A percentile compares a stretch with the other conserved stretches of the same genome.
Conservation (phyloP, 1,140 invertebrate genomes). For the Vanessa tameamea region DNA sequence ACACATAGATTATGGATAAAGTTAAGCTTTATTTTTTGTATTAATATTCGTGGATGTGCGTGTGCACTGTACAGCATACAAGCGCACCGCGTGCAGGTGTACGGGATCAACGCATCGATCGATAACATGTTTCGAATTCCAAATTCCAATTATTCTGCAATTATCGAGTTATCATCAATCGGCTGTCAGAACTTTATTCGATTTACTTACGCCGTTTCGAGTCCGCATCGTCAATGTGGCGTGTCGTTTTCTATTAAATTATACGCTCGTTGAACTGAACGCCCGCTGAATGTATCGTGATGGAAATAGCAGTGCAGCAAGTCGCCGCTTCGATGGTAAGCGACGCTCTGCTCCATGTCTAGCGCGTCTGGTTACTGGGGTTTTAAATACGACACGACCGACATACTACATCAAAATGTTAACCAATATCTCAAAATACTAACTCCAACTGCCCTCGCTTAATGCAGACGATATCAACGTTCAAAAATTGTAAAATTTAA, state of each 20-base stretch:
- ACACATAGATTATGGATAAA: too few relatives aligned
- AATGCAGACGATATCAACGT: too few relatives aligned
- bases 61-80: not conserved
- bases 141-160: constrained; percentile 19
- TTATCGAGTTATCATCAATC: constrained; percentile 30
- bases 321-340: not conserved
- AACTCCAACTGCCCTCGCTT: too few relatives aligned
- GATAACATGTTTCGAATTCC: constrained; percentile 1
- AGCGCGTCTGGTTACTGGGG: not conserved
- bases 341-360: not conserved
- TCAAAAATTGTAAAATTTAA: too few relatives aligned
- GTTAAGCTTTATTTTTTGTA: too few relatives aligned
- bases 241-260: constrained; percentile 10
- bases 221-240: not conserved
- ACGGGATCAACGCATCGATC: not conserved
- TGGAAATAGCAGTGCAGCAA: not conserved
- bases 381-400: not conserved
- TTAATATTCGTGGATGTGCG: too few relatives aligned
- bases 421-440: too few relatives aligned
- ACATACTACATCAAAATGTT: not conserved
- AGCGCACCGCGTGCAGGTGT: not conserved
- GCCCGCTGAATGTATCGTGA: not conserved
- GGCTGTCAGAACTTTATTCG: constrained; percentile 22
- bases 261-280: not conserved
- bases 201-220: constrained; percentile 10